Evolutionary conservation across 2,888 invertebrate genomes (phyloP), one percentile per base, ranked within the genome.

Genomic region (Callosobruchus maculatus): DNA sequence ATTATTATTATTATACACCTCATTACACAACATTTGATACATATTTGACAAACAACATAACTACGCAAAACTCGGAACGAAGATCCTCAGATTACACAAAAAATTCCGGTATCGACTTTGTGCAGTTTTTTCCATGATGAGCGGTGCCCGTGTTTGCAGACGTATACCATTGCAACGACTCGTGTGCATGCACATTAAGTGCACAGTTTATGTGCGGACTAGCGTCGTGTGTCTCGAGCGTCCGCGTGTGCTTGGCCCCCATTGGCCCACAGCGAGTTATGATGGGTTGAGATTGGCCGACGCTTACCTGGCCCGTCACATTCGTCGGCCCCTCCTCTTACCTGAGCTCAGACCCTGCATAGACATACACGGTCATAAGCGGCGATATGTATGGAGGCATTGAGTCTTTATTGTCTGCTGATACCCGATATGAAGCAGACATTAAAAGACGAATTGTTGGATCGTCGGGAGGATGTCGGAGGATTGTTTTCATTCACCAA

Each of bases 241-340:
- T 49, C 49, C 49, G 49, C 49, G 18, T 7, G 68, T 18, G 21
- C 22, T 21, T 68, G 68, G 21, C 22, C 68, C 68, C 68, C n/a
- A 68, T 68, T 68, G 68, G 68, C 68, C 22, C 68, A 21, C 68
- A 9, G 21, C 68, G 68, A 68, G 68, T 68, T 68, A 68, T 68
- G 68, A 68, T 68, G 68, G 22, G 68, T 21, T 18, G 68, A 68
- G 68, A 68, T 68, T 68, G 68, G 68, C 68, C 22, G 22, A 68
- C 22, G 22, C 20, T 49, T 13, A 49, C 49, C 49, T 49, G 49
- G 49, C 49, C 68, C 20, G 68, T 21, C 21, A 21, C 22, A 68
- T 7, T 9, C 68, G 68, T 13, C 68, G 9, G 22, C 68, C 68
- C 68, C 68, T 68, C 49, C 49, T 49, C 49, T 49, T 49, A 49